Conservation (phyloP, 2,797 vertebrate genomes). For the Urosaurus nigricauda region DNA sequence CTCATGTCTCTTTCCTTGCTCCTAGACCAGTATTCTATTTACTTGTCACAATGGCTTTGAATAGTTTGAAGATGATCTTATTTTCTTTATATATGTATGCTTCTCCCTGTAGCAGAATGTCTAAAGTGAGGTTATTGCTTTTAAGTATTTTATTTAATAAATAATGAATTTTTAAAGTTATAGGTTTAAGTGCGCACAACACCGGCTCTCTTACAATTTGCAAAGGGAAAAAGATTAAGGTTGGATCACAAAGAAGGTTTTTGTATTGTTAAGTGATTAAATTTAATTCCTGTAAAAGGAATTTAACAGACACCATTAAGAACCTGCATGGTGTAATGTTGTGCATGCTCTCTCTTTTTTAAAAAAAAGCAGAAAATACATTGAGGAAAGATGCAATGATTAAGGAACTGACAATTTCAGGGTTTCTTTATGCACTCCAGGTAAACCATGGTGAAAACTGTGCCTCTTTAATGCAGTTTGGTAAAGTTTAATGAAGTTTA, state of each 20-base stretch:
- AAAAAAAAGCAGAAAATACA: neutral
- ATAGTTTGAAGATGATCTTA: neutral
- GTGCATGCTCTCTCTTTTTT: neutral
- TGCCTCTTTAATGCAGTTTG: neutral
- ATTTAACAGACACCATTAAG: neutral
- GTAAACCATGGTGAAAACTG: neutral
- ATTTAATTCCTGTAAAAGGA: neutral
- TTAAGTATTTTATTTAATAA: constrained; percentile 17
- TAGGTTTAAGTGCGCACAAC: neutral
- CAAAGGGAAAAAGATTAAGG: neutral
- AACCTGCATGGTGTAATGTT: neutral
- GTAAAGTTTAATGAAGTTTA: neutral
- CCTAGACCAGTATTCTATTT: neutral
- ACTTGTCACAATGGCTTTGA: neutral
- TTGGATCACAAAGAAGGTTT: neutral
- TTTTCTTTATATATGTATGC: neutral
- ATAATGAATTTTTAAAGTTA: neutral
- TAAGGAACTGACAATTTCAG: neutral
- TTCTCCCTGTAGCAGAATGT: neutral
- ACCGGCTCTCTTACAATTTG: neutral
- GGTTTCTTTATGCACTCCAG: neutral
- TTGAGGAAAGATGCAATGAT: neutral
- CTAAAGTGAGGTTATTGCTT: neutral
- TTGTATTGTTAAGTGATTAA: neutral
- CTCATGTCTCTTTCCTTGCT: neutral